phyloP scores from a whole-genome alignment of 2,888 invertebrate genomes.

The Campoletis raptor region DNA sequence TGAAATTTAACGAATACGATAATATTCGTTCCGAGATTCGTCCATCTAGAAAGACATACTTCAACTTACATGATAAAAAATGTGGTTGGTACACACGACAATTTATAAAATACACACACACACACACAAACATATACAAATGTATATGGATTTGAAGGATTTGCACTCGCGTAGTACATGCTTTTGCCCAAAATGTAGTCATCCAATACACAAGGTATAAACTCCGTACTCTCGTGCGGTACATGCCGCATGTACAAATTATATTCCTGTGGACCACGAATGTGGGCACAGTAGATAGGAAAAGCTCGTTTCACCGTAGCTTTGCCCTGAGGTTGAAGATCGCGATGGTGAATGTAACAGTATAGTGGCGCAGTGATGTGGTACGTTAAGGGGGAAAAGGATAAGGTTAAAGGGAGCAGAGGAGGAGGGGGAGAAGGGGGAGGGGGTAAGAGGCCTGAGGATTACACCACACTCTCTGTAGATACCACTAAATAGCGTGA shows the following conservation, averaged over 20 bases:
- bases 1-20: background rate
- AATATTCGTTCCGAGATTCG: background rate
- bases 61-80: background rate
- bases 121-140: background rate
- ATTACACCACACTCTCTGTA: slow-evolving; percentile 30
- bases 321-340: slow-evolving; percentile 41
- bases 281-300: slow-evolving; percentile 40
- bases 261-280: slow-evolving; percentile 53
- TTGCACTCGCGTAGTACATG: slow-evolving; percentile 15
- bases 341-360: slow-evolving; percentile 11
- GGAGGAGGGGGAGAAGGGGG: background rate
- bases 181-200: slow-evolving; percentile 51
- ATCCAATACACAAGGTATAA: slow-evolving; percentile 45
- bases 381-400: slow-evolving; percentile 7
- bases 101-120: background rate
- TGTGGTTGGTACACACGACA: background rate
- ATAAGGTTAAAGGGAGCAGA: background rate
- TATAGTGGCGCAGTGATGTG: slow-evolving; percentile 19
- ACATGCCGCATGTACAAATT: slow-evolving; percentile 59
- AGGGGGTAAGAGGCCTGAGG: slow-evolving; percentile 26
- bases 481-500: slow-evolving; percentile 61
- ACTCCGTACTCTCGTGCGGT: slow-evolving; percentile 15
- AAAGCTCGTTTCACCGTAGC: slow-evolving; percentile 48
- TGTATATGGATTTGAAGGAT: slow-evolving; percentile 11
- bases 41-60: background rate